A percentile compares a stretch with the other conserved stretches of the same genome.
Conservation (phyloP, 2,113 vertebrate species). For the Empidonax traillii region DNA sequence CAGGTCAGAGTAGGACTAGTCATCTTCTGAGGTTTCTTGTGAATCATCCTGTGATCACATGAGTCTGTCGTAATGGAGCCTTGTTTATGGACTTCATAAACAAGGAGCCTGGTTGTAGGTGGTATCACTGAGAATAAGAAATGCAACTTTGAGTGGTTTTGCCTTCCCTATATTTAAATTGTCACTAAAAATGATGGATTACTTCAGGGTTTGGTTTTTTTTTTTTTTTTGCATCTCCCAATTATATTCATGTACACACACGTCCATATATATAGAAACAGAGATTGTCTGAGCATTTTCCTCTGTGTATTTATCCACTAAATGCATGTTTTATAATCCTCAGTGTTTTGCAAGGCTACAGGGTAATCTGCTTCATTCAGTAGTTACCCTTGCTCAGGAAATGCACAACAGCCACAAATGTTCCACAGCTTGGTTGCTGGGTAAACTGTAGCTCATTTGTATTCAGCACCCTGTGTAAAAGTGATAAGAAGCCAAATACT, state of each 20-base stretch:
- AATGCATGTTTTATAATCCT: slow-evolving; percentile 62
- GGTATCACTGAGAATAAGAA: neutral
- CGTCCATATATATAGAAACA: neutral
- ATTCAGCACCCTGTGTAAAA: slow-evolving; percentile 68
- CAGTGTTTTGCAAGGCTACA: slow-evolving; percentile 24
- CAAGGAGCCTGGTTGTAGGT: neutral
- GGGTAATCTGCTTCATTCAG: slow-evolving; percentile 34
- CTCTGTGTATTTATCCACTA: slow-evolving; percentile 40
- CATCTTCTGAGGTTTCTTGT: neutral
- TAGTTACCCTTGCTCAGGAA: slow-evolving; percentile 50
- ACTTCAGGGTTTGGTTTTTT: neutral
- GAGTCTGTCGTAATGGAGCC: neutral
- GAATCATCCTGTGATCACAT: neutral
- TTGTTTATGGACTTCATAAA: neutral
- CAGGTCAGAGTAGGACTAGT: neutral
- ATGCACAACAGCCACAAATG: slow-evolving; percentile 38
- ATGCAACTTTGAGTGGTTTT: neutral
- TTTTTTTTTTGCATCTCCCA: neutral
- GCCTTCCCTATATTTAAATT: neutral
- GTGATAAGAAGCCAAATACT: slow-evolving; percentile 74
- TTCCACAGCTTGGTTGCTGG: slow-evolving; percentile 36
- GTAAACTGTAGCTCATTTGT: slow-evolving; percentile 64
- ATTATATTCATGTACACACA: neutral
- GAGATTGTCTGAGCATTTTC: neutral
- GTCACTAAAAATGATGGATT: slow-evolving; percentile 9